Conservation (phyloP, 2,113 vertebrate genomes). For the Phalacrocorax pelagicus region DNA sequence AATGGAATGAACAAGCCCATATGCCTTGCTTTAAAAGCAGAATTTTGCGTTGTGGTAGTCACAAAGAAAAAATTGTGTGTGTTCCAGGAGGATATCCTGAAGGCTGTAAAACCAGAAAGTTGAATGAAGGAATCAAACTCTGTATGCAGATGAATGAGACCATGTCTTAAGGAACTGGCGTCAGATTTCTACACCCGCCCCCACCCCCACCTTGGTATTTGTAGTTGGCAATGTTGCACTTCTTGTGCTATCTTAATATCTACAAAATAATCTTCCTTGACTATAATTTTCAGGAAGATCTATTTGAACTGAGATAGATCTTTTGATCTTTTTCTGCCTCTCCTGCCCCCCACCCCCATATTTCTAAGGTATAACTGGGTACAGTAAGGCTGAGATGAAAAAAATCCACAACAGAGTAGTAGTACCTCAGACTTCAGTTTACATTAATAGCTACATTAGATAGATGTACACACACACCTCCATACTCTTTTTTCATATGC, state of each 20-base stretch:
- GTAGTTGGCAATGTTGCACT: background rate
- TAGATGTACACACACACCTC: background rate
- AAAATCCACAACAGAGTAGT: background rate
- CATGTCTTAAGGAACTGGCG: background rate
- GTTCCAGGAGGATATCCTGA: background rate
- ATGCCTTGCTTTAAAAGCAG: background rate
- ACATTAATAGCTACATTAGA: background rate
- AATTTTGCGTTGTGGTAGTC: background rate
- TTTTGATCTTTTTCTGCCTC: background rate
- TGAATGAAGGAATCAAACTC: background rate
- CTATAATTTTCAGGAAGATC: background rate
- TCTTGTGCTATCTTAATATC: background rate
- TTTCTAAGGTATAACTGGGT: background rate
- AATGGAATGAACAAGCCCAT: background rate
- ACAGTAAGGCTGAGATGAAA: background rate
- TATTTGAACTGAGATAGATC: background rate
- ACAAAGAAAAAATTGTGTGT: background rate
- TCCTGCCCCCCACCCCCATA: fast-evolving
- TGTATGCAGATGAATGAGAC: background rate
- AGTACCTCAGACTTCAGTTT: background rate
- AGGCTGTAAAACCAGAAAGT: background rate
- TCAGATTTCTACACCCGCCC: background rate
- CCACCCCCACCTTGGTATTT: background rate
- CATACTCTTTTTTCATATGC: background rate
- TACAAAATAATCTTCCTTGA: background rate